phyloP scores from a whole-genome alignment of 2,888 invertebrate species.

The Pyrrhia umbra region DNA sequence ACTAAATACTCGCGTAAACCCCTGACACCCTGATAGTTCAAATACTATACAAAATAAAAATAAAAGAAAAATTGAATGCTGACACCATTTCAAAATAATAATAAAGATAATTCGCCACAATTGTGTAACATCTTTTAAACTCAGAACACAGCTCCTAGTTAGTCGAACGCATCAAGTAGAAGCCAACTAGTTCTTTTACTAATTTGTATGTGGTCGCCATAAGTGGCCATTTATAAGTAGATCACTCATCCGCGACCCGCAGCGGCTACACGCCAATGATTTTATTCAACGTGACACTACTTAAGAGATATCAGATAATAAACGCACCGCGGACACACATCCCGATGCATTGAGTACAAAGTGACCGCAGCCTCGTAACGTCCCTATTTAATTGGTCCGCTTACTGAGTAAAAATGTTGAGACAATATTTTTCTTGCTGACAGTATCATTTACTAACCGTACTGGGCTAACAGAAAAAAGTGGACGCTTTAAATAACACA shows the following conservation, averaged over 20 bases:
- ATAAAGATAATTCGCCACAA: conserved; percentile 34
- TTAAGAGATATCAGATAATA: conserved; percentile 83
- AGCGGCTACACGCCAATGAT: conserved; percentile 73
- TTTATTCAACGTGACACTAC: conserved; percentile 84
- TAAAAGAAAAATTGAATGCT: conserved; percentile 2
- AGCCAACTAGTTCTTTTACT: conserved; percentile 72
- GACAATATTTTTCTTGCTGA: conserved; percentile 58
- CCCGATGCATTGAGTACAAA: conserved; percentile 80
- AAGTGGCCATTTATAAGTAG: conserved; percentile 83
- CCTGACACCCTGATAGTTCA: no score
- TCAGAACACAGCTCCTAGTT: conserved; percentile 67
- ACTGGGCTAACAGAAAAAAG: conserved; percentile 19
- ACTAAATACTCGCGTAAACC: no score
- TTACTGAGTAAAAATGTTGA: conserved; percentile 64
- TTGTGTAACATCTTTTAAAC: conserved; percentile 55
- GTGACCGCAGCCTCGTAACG: conserved; percentile 68
- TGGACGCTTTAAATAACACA: conserved; percentile 26
- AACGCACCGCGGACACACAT: conserved; percentile 77
- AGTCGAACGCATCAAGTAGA: conserved; percentile 63
- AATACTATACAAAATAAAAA: no score
- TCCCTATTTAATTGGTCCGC: conserved; percentile 79
- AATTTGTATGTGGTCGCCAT: conserved; percentile 81
- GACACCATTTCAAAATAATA: neutral
- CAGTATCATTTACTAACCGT: conserved; percentile 55
- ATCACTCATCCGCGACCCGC: conserved; percentile 76